Conservation (phyloP, 2,113 vertebrate species). For the Harpagus bidentatus region DNA sequence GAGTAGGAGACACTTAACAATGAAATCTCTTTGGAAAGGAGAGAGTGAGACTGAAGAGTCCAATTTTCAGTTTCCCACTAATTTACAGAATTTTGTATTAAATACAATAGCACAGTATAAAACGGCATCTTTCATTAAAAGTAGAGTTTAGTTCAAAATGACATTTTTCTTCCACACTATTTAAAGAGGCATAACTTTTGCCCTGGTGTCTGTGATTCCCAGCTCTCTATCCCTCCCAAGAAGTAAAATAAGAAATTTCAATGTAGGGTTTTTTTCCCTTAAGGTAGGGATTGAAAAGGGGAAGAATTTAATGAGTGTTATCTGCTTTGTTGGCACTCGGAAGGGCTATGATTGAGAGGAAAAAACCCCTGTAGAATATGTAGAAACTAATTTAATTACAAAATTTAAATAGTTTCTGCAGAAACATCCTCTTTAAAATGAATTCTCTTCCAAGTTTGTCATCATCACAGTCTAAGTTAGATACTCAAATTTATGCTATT, state of each 20-base stretch:
- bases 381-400: neutral
- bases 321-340: neutral
- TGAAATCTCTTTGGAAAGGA: neutral
- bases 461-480: neutral
- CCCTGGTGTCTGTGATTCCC: neutral
- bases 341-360: neutral
- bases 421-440: neutral
- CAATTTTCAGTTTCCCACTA: neutral
- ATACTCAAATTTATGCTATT: neutral
- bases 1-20: neutral
- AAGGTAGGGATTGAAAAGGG: neutral
- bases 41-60: neutral
- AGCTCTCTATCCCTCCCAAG: neutral
- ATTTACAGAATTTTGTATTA: neutral
- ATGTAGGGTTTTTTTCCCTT: neutral
- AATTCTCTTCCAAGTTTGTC: neutral
- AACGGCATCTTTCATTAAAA: neutral
- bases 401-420: neutral
- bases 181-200: neutral
- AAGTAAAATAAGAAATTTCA: neutral
- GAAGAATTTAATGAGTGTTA: neutral
- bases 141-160: neutral
- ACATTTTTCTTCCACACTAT: neutral
- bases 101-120: neutral
- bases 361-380: neutral